phyloP scores from a whole-genome alignment of 2,113 vertebrate genomes.

The Orcinus orca region DNA sequence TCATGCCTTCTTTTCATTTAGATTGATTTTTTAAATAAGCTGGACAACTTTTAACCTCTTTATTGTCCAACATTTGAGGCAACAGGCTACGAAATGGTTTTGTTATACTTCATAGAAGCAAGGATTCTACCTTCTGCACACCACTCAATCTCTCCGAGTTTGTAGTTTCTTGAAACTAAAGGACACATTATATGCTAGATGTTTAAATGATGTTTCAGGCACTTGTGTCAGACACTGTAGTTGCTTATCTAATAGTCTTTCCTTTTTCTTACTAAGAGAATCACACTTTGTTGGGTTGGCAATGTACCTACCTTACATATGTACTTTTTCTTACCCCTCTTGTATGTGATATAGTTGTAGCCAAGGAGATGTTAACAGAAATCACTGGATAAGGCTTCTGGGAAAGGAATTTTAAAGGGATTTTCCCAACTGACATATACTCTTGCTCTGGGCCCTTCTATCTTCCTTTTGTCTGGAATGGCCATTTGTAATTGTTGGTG shows the following conservation, averaged over 20 bases:
- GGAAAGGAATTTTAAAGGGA: neutral
- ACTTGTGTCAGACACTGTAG: neutral
- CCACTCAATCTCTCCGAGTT: neutral
- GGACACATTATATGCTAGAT: neutral
- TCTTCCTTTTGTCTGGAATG: neutral
- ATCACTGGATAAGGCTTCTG: neutral
- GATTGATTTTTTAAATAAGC: neutral
- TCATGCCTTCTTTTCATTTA: constrained; percentile 10
- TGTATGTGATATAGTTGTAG: neutral
- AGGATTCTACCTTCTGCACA: neutral
- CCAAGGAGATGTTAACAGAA: neutral
- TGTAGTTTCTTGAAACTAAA: neutral
- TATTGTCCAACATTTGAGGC: neutral
- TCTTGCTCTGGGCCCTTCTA: neutral
- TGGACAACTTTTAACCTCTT: neutral
- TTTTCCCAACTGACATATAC: neutral
- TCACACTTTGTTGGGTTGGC: neutral
- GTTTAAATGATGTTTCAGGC: neutral
- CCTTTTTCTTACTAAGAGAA: neutral
- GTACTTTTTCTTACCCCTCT: neutral
- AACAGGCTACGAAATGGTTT: neutral
- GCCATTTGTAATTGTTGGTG: neutral
- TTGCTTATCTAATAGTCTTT: neutral
- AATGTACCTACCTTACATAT: neutral
- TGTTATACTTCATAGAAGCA: neutral